Evolutionary conservation across 2,797 vertebrate genomes (phyloP).

Genomic region (Gastrophryne carolinensis): DNA sequence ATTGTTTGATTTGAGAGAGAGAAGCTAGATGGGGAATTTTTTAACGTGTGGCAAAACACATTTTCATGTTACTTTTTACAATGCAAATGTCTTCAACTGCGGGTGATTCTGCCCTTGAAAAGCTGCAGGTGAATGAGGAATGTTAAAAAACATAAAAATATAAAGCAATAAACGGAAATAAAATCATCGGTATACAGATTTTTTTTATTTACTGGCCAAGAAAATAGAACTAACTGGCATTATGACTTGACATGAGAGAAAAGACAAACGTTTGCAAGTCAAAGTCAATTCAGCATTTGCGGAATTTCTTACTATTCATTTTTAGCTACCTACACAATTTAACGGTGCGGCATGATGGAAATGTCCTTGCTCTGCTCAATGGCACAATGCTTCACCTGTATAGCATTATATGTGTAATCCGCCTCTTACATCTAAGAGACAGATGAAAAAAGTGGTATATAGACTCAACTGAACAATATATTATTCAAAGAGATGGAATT

Average conservation of each 20-base stretch:
- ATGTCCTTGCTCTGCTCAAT: constrained; percentile 9
- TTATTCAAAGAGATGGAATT: background rate
- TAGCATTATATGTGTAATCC: background rate
- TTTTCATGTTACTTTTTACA: constrained; percentile 41
- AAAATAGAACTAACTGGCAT: constrained; percentile 13
- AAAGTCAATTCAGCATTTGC: background rate
- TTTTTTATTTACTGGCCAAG: constrained; percentile 11
- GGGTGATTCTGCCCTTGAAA: constrained; percentile 48
- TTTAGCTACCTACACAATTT: background rate
- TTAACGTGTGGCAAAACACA: constrained; percentile 41
- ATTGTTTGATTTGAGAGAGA: constrained; percentile 49
- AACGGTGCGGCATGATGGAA: background rate
- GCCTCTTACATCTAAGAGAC: background rate
- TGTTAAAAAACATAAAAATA: constrained; percentile 37
- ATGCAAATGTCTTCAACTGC: constrained; percentile 38
- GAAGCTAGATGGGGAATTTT: constrained; percentile 38
- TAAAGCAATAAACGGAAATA: constrained; percentile 12
- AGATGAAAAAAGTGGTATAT: background rate
- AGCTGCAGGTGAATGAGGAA: constrained; percentile 23
- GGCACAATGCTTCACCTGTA: background rate
- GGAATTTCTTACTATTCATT: constrained; percentile 1
- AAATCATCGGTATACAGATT: constrained; percentile 14
- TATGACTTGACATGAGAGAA: constrained; percentile 6
- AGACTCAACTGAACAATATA: background rate
- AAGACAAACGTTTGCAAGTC: background rate